Percentiles rank a stretch among this genome's conserved stretches.
Conservation (phyloP, 2,797 vertebrate genomes). For the Labroides dimidiatus region DNA sequence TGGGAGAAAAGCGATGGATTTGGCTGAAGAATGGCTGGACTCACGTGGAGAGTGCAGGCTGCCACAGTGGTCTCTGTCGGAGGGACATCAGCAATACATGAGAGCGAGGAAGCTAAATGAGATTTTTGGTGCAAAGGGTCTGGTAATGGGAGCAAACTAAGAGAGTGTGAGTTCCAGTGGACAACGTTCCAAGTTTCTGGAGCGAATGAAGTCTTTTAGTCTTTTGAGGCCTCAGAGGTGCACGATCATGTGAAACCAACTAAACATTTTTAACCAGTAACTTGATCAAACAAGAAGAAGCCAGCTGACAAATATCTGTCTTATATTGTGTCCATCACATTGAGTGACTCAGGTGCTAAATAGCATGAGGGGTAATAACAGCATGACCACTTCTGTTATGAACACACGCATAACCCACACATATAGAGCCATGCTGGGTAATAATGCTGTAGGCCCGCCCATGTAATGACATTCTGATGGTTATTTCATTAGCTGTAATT, state of each 20-base stretch:
- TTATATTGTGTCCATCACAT: constrained; percentile 49
- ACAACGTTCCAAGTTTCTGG: constrained; percentile 34
- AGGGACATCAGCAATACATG: constrained; percentile 63
- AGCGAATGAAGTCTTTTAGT: constrained; percentile 5
- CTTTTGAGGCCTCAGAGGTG: constrained; percentile 20
- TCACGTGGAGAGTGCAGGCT: constrained; percentile 70
- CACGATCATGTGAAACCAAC: not conserved
- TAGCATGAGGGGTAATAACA: constrained; percentile 44
- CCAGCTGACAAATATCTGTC: constrained; percentile 12
- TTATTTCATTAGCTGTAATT: constrained; percentile 88
- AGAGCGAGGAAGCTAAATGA: constrained; percentile 61
- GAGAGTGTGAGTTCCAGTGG: constrained; percentile 46
- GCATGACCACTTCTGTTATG: constrained; percentile 34
- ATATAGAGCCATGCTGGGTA: constrained; percentile 70
- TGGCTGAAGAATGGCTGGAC: constrained; percentile 76
- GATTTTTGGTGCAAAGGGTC: constrained; percentile 53
- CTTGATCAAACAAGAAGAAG: constrained; percentile 16
- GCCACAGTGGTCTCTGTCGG: constrained; percentile 71
- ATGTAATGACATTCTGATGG: constrained; percentile 84
- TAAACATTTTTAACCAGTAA: not conserved
- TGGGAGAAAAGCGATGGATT: constrained; percentile 69
- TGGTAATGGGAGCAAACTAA: constrained; percentile 58
- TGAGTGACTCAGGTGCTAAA: constrained; percentile 76
- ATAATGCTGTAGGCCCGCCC: constrained; percentile 67
- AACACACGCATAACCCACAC: constrained; percentile 36